Conservation (phyloP, 2,888 invertebrate genomes). For the Melinaea menophilus region DNA sequence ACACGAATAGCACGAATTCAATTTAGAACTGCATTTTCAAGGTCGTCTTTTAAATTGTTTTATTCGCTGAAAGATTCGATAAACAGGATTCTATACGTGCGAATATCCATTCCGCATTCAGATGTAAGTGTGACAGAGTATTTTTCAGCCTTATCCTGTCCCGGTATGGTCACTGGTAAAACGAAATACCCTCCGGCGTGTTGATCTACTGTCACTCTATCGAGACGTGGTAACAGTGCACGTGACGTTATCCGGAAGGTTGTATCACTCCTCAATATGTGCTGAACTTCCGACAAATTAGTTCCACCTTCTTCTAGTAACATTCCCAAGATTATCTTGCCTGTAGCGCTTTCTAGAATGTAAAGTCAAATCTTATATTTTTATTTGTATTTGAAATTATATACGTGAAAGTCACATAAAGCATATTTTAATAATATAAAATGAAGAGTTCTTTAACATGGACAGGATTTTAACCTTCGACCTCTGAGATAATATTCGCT, state of each 20-base stretch:
- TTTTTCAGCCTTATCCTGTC: conserved; percentile 52
- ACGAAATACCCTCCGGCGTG: conserved; percentile 50
- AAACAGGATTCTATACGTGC: conserved; percentile 62
- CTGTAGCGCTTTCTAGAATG: conserved; percentile 57
- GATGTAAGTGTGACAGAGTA: conserved; percentile 62
- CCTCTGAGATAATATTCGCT: too few species aligned
- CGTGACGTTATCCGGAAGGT: conserved; percentile 53
- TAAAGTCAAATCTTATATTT: not conserved
- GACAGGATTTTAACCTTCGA: too few species aligned
- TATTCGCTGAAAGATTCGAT: conserved; percentile 36
- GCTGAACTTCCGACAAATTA: conserved; percentile 56
- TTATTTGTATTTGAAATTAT: too few species aligned
- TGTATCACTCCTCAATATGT: conserved; percentile 53
- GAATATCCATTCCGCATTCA: conserved; percentile 67
- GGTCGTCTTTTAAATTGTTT: conserved; percentile 15
- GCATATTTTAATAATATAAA: conserved; percentile 1
- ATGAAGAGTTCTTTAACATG: too few species aligned
- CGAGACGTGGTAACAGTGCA: conserved; percentile 47
- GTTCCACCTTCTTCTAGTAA: conserved; percentile 62
- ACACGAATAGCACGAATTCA: conserved; percentile 20
- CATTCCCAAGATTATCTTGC: conserved; percentile 59
- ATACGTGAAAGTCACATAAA: conserved; percentile 2
- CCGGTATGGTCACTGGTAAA: conserved; percentile 54
- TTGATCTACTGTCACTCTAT: conserved; percentile 49
- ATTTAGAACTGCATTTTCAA: conserved; percentile 26